Evolutionary conservation across 2,113 vertebrate genomes (phyloP), one percentile per base, ranked within the genome.

Genomic region (Amphilophus citrinellus): DNA sequence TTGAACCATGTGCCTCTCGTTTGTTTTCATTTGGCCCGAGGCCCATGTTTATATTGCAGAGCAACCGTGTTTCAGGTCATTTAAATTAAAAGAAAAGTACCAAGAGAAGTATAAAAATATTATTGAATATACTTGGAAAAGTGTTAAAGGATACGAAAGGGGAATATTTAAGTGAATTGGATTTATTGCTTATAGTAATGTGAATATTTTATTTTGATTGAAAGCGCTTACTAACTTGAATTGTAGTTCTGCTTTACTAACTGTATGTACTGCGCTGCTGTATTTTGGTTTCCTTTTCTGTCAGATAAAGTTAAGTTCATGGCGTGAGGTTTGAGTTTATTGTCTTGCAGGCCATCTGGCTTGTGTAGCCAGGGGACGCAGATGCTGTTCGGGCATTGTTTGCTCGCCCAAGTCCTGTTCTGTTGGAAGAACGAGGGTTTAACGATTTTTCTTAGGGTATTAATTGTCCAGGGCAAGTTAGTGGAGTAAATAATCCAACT

Each of bases 371-470:
- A 88, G 86, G 93, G 92, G 94, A 94, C 93, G 91, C 94, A 95
- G 93, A 94, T 94, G 93, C 91, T 85, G 85, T 76, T 89, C 84
- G 30, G 88, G 91, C 92, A 95, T 96, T 96, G 96, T 96, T 95
- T 92, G 80, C 61, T 89, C 91, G 39, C 83, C 35, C 65, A 77
- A 77, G 66, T 84, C 76, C 83, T 50, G 53, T 94, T 88, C 89
- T 85, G 65, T 78, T 57, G 13, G 39, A 32, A 76, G 47, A 84
- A 84, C 79, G 32, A 61, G 15, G 62, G 2, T 87, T 87, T 59
- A 37, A 77, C 24, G 65, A 63, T 30, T 18, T 39, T 75, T 2
- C 61, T 61, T 61, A 9, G 27, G 7, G 6, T 18, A 62, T 37
- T 2, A 32, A 7, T 1, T 4, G 32, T 5, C 2, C 22, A 7